Evolutionary conservation across 2,797 vertebrate species (phyloP).

Genomic region (Mus minutoides): DNA sequence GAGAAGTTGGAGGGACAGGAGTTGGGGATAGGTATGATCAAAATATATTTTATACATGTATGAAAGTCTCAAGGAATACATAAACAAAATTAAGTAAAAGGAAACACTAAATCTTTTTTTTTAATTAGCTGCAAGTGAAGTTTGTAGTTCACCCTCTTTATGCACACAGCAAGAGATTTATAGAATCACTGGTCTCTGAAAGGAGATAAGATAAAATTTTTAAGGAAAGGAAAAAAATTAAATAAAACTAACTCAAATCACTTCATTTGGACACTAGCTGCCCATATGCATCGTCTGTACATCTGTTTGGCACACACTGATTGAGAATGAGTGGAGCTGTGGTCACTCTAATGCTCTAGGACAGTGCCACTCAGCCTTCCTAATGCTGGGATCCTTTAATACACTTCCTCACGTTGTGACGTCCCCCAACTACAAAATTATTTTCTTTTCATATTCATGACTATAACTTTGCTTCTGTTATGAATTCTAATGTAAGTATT

Average conservation of each 20-base stretch:
- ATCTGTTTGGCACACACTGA: neutral
- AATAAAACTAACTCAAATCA: conserved; percentile 27
- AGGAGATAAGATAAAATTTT: neutral
- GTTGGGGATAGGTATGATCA: neutral
- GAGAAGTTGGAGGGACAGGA: no score
- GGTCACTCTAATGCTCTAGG: neutral
- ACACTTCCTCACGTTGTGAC: neutral
- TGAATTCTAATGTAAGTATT: neutral
- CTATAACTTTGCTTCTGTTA: neutral
- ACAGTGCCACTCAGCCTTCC: neutral
- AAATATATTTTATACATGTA: neutral
- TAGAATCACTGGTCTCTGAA: conserved; percentile 2
- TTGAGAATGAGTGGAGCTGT: neutral
- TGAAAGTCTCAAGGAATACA: neutral
- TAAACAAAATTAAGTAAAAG: neutral
- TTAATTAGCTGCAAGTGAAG: neutral
- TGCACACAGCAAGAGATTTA: conserved; percentile 35
- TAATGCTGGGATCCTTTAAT: neutral
- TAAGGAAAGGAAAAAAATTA: neutral
- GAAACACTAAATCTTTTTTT: no score
- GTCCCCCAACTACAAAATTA: neutral
- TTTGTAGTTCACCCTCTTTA: neutral
- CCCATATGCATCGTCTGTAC: neutral
- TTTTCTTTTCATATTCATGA: neutral
- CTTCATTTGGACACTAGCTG: neutral